Evolutionary conservation across 2,113 vertebrate species (phyloP).

Genomic region (Rhombomys opimus): DNA sequence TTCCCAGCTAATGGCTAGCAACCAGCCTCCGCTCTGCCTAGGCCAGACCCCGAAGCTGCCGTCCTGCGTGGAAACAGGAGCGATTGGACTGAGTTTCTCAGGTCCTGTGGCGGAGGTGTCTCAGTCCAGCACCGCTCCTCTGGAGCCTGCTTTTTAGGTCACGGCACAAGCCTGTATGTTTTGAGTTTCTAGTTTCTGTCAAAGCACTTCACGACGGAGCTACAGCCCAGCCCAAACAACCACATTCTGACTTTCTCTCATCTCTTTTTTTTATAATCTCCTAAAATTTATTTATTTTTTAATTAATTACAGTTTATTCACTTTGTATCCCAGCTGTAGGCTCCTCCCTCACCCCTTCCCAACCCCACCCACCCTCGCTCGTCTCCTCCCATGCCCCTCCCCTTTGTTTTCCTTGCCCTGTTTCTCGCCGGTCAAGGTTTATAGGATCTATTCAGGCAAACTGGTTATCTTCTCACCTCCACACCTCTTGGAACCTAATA

Average conservation of each 20-base stretch:
- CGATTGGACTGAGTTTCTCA: not conserved
- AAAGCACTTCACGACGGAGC: not conserved
- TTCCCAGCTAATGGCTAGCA: not conserved
- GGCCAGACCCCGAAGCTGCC: not conserved
- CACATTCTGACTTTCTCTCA: not conserved
- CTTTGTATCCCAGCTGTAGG: too few species aligned
- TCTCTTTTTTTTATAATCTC: too few species aligned
- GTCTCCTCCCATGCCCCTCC: too few species aligned
- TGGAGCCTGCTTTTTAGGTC: not conserved
- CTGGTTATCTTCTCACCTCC: not conserved
- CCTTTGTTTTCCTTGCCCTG: not conserved
- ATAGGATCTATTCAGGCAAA: not conserved
- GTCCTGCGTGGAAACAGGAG: not conserved
- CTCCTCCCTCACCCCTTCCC: too few species aligned
- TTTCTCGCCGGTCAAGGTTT: not conserved
- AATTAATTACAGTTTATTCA: too few species aligned
- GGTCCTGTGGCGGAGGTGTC: not conserved
- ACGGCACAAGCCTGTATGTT: not conserved
- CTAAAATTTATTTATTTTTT: too few species aligned
- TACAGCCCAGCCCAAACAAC: not conserved
- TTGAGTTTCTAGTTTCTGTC: not conserved
- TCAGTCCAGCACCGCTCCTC: not conserved
- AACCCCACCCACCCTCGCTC: too few species aligned
- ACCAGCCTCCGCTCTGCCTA: too few species aligned
- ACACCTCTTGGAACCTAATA: not conserved